phyloP scores from a whole-genome alignment of 1,140 invertebrate species.

The Bombus cullumanus region DNA sequence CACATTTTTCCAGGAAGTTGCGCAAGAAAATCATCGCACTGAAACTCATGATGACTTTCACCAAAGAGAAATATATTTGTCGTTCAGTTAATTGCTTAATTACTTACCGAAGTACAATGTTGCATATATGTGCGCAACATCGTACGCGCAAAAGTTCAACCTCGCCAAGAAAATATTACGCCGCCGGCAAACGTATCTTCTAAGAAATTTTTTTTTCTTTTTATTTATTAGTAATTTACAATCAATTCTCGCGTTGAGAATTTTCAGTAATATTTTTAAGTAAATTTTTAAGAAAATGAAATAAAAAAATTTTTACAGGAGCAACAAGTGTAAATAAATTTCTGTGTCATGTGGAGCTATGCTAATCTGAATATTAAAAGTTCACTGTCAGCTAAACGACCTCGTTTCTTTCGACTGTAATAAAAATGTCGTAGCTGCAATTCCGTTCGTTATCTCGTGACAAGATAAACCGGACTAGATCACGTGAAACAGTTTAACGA shows the following conservation, averaged over 20 bases:
- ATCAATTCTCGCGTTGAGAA: too few relatives aligned
- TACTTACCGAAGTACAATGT: not conserved
- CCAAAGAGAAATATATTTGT: not conserved
- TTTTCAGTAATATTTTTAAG: too few relatives aligned
- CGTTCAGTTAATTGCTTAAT: not conserved
- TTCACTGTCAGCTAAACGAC: not conserved
- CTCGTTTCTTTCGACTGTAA: not conserved
- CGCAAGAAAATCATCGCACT: too few relatives aligned
- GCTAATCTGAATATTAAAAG: not conserved
- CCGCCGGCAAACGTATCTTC: rapidly evolving
- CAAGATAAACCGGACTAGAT: not conserved
- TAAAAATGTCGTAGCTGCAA: not conserved
- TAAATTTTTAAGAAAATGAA: not conserved
- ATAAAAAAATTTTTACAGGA: not conserved
- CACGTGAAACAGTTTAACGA: not conserved
- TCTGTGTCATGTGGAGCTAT: rapidly evolving
- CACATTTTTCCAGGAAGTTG: too few relatives aligned
- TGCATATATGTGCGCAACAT: not conserved
- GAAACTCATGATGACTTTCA: too few relatives aligned
- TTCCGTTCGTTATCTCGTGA: not conserved
- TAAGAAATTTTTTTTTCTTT: too few relatives aligned
- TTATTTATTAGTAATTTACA: too few relatives aligned
- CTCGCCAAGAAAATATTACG: too few relatives aligned
- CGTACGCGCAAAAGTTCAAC: not conserved
- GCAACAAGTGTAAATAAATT: not conserved